Evolutionary conservation across 2,113 vertebrate species (phyloP), one percentile per base, ranked within the genome.

Genomic region (Pomatostomus ruficeps): DNA sequence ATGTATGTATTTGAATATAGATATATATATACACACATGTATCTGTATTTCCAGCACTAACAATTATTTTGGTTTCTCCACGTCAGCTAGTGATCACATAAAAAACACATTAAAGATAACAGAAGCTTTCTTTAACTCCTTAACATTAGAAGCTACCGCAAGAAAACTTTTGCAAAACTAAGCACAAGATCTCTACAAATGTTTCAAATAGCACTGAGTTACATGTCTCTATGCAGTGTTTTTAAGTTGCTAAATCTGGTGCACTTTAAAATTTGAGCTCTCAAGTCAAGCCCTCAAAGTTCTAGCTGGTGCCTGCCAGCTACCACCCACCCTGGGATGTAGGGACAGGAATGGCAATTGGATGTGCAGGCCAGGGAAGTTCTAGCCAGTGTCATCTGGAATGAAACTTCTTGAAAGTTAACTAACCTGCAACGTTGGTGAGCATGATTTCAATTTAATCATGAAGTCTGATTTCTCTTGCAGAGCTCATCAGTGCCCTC

Each of bases 1-100:
- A 61, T 28, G 4, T 10, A 17, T 42, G 22, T 24, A 43, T 49
- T 42, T 68, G 2, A 42, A 55, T 46, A 59, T 14, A 43, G 3
- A 35, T 3, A 35, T 3, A 31, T 26, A 35, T 8, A 58, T 9
- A 24, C 13, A 55, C 15, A n/a, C 6, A 26, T 2, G 0, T 17
- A 59, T 7, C 23, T 57, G 2, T 25, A 33, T 49, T 89, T 93
- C 22, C 38, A 70, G n/a, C 51, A 67, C 6, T 7, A 87, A 63
- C 16, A 57, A 73, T 61, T 85, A 42, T 26, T 62, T 72, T 68
- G 29, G 26, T 61, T 70, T 71, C 26, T 73, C 31, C 36, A 65
- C 3, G 2, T 68, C 28, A 84, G 42, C 22, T 55, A 66, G 21
- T 11, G 25, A 57, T 48, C 57, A 45, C 18, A 65, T 29, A 24